A percentile compares a stretch with the other conserved stretches of the same genome.
Evolutionary conservation across 2,797 vertebrate species (phyloP).

Genomic region (Hylomyscus alleni): DNA sequence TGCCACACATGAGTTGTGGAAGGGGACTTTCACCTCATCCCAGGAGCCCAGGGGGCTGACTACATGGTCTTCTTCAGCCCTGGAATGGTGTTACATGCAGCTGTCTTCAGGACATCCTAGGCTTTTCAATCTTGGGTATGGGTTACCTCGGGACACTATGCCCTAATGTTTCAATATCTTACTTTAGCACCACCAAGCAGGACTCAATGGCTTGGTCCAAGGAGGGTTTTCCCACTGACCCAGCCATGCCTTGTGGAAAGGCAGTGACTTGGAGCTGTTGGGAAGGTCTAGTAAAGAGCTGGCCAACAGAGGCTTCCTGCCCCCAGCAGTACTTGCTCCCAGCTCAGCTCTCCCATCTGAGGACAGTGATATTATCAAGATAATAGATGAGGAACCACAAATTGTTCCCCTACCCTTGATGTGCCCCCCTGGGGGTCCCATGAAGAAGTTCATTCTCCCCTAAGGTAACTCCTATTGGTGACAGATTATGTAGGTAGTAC

Average conservation of each 20-base stretch:
- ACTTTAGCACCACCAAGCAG: neutral
- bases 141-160: neutral
- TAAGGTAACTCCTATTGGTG: neutral
- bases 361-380: fast-evolving
- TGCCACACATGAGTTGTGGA: neutral
- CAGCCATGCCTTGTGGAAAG: neutral
- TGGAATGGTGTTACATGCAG: neutral
- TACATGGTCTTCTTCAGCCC: neutral
- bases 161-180: too few species aligned
- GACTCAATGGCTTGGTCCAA: neutral
- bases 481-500: neutral
- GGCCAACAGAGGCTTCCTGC: neutral
- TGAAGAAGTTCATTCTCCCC: neutral
- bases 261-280: neutral
- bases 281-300: neutral
- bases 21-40: neutral
- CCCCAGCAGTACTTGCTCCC: too few species aligned
- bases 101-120: neutral
- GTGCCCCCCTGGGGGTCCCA: neutral
- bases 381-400: neutral
- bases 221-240: neutral
- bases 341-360: neutral
- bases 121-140: neutral
- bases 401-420: neutral
- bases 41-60: neutral